Evolutionary conservation across 2,888 invertebrate genomes (phyloP).

Genomic region (Nymphalis c-album): DNA sequence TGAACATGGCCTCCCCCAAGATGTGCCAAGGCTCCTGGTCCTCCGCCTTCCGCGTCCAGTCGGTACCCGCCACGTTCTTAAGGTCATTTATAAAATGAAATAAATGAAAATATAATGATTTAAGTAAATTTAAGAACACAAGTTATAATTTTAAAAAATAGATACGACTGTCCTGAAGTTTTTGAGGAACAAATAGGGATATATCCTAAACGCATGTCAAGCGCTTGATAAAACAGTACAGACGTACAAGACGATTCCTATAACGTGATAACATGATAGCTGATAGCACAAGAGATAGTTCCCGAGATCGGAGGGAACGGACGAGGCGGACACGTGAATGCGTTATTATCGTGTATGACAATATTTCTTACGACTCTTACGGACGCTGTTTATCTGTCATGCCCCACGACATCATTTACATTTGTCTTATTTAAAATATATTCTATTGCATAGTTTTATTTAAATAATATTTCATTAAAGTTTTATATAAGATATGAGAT

Average conservation of each 20-base stretch:
- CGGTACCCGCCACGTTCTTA: too few relatives aligned
- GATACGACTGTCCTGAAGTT: too few relatives aligned
- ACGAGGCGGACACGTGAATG: constrained; percentile 10
- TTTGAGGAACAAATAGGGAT: too few relatives aligned
- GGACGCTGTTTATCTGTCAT: not conserved
- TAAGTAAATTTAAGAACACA: too few relatives aligned
- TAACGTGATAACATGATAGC: not conserved
- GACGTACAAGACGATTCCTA: not conserved
- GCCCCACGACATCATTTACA: not conserved
- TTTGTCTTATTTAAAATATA: not conserved
- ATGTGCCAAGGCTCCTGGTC: too few relatives aligned
- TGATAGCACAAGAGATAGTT: constrained; percentile 1
- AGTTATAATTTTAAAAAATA: too few relatives aligned
- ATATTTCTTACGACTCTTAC: not conserved
- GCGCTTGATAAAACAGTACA: not conserved
- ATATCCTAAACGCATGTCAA: too few relatives aligned
- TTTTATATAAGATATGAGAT: too few relatives aligned
- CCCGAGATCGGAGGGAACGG: not conserved
- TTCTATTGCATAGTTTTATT: not conserved
- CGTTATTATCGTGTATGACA: constrained; percentile 15
- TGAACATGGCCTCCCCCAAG: too few relatives aligned
- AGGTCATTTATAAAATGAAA: too few relatives aligned
- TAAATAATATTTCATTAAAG: not conserved
- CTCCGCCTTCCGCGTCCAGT: too few relatives aligned
- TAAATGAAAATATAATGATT: too few relatives aligned